A percentile compares a stretch with the other conserved stretches of the same genome.
Evolutionary conservation across 2,888 invertebrate genomes (phyloP).

Genomic region (Papilio protenor): DNA sequence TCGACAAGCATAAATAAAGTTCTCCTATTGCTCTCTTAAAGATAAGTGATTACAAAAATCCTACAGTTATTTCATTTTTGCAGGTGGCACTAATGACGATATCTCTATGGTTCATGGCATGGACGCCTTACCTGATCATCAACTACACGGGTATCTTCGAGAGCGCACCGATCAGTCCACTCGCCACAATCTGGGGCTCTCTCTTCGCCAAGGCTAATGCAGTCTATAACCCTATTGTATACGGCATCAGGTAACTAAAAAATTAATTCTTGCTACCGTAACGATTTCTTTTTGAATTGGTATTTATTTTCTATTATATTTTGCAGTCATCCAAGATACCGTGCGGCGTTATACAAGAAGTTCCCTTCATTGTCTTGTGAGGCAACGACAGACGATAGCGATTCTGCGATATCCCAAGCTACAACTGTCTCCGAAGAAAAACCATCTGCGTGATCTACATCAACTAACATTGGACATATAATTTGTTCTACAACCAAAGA

Average conservation of each 20-base stretch:
- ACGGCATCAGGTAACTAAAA: constrained; percentile 87
- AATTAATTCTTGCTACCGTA: no score
- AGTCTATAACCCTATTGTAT: constrained; percentile 91
- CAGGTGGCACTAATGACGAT: no score
- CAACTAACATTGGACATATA: not conserved
- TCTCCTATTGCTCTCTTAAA: no score
- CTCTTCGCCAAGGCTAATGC: constrained; percentile 93
- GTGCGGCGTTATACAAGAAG: constrained; percentile 86
- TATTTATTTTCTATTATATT: constrained; percentile 27
- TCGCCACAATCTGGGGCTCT: constrained; percentile 91
- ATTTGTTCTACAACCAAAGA: not conserved
- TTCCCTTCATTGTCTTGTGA: constrained; percentile 87
- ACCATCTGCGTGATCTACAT: constrained; percentile 28
- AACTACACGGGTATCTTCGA: constrained; percentile 89
- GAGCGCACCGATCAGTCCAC: constrained; percentile 86
- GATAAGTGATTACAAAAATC: no score
- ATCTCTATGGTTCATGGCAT: constrained; percentile 79
- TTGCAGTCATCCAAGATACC: constrained; percentile 87
- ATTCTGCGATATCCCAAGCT: constrained; percentile 44
- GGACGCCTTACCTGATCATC: constrained; percentile 91
- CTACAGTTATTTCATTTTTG: no score
- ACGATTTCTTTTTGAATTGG: no score
- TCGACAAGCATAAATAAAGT: no score
- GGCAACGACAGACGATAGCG: constrained; percentile 75
- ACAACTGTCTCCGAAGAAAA: constrained; percentile 38